phyloP scores from a whole-genome alignment of 1,140 invertebrate species.

The Drosophila ogumai region DNA sequence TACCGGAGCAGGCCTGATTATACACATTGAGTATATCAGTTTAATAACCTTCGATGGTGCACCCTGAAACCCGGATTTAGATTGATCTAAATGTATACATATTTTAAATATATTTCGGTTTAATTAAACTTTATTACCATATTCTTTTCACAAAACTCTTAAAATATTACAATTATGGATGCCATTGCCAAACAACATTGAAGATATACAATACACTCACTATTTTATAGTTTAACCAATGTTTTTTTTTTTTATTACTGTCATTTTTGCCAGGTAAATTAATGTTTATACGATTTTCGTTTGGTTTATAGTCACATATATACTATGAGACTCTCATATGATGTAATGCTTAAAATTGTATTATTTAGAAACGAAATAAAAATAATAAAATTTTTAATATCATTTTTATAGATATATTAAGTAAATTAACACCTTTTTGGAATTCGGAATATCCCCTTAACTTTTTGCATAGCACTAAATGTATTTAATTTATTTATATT shows the following conservation, averaged over 20 bases:
- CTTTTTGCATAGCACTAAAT: slow-evolving; percentile 21
- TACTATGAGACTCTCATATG: slow-evolving; percentile 18
- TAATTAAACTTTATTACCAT: slow-evolving; percentile 65
- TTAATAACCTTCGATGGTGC: too few species aligned
- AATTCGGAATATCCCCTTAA: neutral
- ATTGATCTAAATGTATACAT: neutral
- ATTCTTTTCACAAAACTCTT: slow-evolving; percentile 71
- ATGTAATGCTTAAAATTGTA: slow-evolving; percentile 3
- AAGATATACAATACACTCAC: slow-evolving; percentile 64
- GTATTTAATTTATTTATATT: slow-evolving; percentile 31
- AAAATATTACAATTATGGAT: slow-evolving; percentile 45
- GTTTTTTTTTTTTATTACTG: neutral
- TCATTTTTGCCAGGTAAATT: slow-evolving; percentile 17
- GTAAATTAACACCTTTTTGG: slow-evolving; percentile 23
- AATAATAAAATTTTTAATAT: slow-evolving; percentile 5
- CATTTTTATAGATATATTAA: slow-evolving; percentile 13
- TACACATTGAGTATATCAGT: too few species aligned
- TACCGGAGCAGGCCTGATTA: too few species aligned
- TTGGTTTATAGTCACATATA: slow-evolving; percentile 29
- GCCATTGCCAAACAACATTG: slow-evolving; percentile 57
- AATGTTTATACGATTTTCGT: neutral
- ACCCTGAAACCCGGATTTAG: too few species aligned
- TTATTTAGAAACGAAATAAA: slow-evolving; percentile 11
- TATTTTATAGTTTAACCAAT: slow-evolving; percentile 30
- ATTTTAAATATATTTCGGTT: slow-evolving; percentile 2